These are phyloP conservation scores for Erpetoichthys calabaricus DNA, from an alignment of 2,797 vertebrate genomes.

Conservation along the genomic window DNA sequence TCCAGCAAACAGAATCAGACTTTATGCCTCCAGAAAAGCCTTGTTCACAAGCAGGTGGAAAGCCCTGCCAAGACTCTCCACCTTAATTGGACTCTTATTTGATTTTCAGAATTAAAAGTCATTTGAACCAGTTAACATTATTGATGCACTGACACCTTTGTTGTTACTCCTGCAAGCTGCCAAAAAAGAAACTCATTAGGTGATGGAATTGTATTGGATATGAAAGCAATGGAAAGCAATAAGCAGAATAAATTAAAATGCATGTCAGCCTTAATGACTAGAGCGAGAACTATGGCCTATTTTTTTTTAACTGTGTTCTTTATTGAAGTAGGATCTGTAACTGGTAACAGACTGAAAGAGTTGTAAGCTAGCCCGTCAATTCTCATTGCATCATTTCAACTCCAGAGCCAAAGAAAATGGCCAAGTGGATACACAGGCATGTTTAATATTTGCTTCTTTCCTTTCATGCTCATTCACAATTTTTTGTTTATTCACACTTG, in stretches of 20 bases:
- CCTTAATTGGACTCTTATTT: background rate
- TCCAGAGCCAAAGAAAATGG: no score
- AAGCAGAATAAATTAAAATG: background rate
- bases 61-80: background rate
- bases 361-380: no score
- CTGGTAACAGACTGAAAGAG: no score
- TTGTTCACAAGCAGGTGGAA: background rate
- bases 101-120: background rate
- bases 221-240: background rate
- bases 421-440: no score
- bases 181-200: constrained; percentile 1
- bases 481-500: constrained; percentile 8
- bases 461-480: constrained; percentile 6
- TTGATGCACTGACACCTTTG: background rate
- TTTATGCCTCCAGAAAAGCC: background rate
- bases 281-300: no score
- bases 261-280: no score
- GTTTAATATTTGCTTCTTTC: background rate
- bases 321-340: no score
- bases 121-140: background rate
- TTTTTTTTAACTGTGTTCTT: no score
- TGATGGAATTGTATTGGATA: background rate
- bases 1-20: background rate
- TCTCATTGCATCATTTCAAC: no score
- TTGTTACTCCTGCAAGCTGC: background rate